These are phyloP conservation scores for Pammene aurita DNA, from an alignment of 2,888 invertebrate genomes.

Conservation along the genomic window DNA sequence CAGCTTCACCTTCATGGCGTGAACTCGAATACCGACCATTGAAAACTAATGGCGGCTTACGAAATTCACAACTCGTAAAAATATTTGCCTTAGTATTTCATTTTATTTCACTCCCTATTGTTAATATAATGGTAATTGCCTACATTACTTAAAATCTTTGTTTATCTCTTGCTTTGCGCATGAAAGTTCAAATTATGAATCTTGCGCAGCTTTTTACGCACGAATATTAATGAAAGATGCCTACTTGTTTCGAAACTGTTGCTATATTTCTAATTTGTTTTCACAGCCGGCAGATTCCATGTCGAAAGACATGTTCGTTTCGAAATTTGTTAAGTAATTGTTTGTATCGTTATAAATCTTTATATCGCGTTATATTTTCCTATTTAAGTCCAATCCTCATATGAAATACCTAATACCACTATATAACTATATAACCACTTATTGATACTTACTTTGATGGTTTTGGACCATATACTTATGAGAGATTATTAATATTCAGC, in stretches of 20 bases:
- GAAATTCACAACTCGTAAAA: conserved; percentile 40
- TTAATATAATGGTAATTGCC: conserved; percentile 36
- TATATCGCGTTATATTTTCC: too few relatives aligned
- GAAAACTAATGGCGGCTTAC: conserved; percentile 45
- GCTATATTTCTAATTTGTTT: conserved; percentile 6
- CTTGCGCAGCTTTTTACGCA: conserved; percentile 27
- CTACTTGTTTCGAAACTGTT: conserved; percentile 16
- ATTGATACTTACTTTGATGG: too few relatives aligned
- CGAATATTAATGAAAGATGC: conserved; percentile 16
- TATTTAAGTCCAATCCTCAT: too few relatives aligned
- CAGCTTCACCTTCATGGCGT: conserved; percentile 51
- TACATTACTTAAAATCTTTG: conserved; percentile 14
- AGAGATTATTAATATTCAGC: too few relatives aligned
- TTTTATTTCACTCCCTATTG: conserved; percentile 36
- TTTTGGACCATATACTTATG: too few relatives aligned
- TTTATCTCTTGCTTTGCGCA: conserved; percentile 26
- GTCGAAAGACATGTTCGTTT: background rate
- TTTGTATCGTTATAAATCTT: background rate
- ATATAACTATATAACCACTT: too few relatives aligned
- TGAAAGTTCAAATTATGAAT: conserved; percentile 15
- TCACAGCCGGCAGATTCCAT: conserved; percentile 3
- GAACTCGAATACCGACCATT: conserved; percentile 45
- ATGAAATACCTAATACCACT: too few relatives aligned
- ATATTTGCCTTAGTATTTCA: conserved; percentile 35
- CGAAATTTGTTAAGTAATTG: background rate